Conservation (phyloP, 2,113 vertebrate species). For the Engystomops pustulosus region DNA sequence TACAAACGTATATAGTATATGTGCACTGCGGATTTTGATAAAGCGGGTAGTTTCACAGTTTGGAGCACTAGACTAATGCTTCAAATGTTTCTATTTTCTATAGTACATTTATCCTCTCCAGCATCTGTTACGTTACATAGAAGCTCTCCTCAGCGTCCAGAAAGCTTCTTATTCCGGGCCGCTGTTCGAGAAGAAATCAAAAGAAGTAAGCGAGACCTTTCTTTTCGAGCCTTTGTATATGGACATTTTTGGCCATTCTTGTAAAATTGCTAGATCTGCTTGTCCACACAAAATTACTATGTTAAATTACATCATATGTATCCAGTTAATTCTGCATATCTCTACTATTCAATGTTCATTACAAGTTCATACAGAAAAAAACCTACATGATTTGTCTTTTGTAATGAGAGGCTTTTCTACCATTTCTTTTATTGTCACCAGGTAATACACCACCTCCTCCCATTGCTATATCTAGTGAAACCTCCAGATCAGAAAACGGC, state of each 20-base stretch:
- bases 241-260: too few species aligned
- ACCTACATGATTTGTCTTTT: too few species aligned
- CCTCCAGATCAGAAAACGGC: conserved; percentile 64
- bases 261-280: too few species aligned
- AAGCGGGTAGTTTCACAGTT: too few species aligned
- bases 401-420: background rate
- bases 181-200: conserved; percentile 83
- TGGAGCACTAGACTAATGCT: too few species aligned
- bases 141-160: conserved; percentile 79
- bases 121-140: conserved; percentile 79
- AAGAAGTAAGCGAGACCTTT: conserved; percentile 79
- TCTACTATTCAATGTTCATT: too few species aligned
- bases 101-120: conserved; percentile 85
- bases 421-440: conserved; percentile 59
- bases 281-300: too few species aligned
- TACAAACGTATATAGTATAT: too few species aligned
- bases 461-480: conserved; percentile 65
- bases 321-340: too few species aligned
- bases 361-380: too few species aligned
- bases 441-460: conserved; percentile 66
- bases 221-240: background rate
- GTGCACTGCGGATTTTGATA: too few species aligned
- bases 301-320: too few species aligned
- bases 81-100: conserved; percentile 43
- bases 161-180: conserved; percentile 91